Base-by-base conservation (phyloP, 2,888 invertebrate species). In the Acronicta aceris region DNA sequence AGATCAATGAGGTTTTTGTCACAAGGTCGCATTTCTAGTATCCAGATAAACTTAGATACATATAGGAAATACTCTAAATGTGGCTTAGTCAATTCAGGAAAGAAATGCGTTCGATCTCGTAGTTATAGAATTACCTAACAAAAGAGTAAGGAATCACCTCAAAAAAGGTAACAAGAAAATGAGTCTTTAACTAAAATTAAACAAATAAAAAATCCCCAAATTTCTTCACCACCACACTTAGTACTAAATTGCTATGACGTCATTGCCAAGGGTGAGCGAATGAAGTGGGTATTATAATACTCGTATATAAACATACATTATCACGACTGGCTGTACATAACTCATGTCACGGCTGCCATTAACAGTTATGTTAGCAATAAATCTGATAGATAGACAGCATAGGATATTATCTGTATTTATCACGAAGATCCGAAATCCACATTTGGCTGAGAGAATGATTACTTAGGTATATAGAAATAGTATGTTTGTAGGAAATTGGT, bases 301-400 rank as follows among this genome's bases (percentile, higher is more conserved):
- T 1, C 13, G 6, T 41, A 56, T 45, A 59, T 40, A 51, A 33
- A 41, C n/a, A 52, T 54, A 74, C 57, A 63, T 59, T 59, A 53
- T 55, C 65, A 75, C 52, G 62, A 61, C 68, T 52, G 48, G 15
- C 51, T 60, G 59, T 69, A 72, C 81, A 80, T 79, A 81, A 79
- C 68, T 75, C 77, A 79, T 74, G 78, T 72, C 71, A 46, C 68
- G 65, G 68, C 63, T 74, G 74, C 78, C 79, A 80, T 81, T 80
- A 80, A 74, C 71, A 74, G 73, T 70, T 78, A 80, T 80, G 78
- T 65, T 68, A 54, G 65, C 71, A 65, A 77, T 80, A 79, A 77
- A 79, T 78, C 78, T 79, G 66, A 66, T 62, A 52, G 71, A 78
- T 71, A 74, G 76, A 71, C 76, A 62, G 59, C 65, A 62, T 48